Percentiles rank a stretch among this genome's conserved stretches.
These are phyloP conservation scores for Orthosia incerta DNA, from an alignment of 2,888 invertebrate genomes.

Conservation along the genomic window DNA sequence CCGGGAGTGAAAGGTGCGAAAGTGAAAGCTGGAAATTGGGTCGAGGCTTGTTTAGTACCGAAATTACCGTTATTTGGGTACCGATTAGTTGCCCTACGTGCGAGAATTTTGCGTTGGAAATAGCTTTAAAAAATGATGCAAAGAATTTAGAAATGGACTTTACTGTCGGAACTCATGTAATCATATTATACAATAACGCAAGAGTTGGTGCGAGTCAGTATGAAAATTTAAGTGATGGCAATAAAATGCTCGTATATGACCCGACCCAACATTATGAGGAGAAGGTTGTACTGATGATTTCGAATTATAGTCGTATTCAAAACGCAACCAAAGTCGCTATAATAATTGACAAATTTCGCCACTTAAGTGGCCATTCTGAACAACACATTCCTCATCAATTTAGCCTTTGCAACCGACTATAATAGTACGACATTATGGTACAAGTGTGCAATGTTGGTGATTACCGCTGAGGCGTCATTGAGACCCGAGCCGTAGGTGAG, in stretches of 20 bases:
- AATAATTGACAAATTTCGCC: background rate
- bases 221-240: background rate
- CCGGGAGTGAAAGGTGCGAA: constrained; percentile 52
- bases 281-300: too few species aligned
- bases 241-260: background rate
- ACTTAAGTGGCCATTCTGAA: background rate
- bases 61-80: constrained; percentile 21
- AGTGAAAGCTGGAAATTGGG: constrained; percentile 45
- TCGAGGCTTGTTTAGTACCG: constrained; percentile 23
- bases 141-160: background rate
- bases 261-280: background rate
- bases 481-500: too few species aligned
- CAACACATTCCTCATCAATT: constrained; percentile 3
- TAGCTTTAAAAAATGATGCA: background rate
- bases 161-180: background rate
- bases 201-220: background rate
- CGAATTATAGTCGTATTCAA: background rate
- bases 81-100: constrained; percentile 35
- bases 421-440: too few species aligned
- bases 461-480: too few species aligned
- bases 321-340: background rate
- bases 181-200: background rate
- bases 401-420: background rate
- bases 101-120: constrained; percentile 10
- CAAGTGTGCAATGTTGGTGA: too few species aligned